Evolutionary conservation across 2,797 vertebrate genomes (phyloP), one percentile per base, ranked within the genome.

Genomic region (Masticophis lateralis): DNA sequence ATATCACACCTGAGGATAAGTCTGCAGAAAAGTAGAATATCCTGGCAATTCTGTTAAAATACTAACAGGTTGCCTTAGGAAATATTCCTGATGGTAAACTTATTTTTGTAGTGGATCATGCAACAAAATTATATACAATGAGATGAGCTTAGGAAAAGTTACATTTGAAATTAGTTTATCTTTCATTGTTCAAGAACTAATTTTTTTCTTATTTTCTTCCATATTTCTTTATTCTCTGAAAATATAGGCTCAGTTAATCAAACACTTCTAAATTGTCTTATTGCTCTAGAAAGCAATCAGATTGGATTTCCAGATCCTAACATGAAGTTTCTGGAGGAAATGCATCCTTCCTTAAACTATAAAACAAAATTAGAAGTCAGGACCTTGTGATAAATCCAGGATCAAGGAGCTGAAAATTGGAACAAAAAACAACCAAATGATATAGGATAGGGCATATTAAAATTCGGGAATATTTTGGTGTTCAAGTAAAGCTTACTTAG

Each of bases 1-100:
- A 55, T 79, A 37, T 95, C 90, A 66, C 86, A 92, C 66, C 90
- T 87, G 94, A 86, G 91, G 86, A 88, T 59, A 91, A 63, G 86
- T 6, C 4, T 92, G 60, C 60, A 89, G 32, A 51, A 83, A 83
- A 87, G 32, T n/a, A 59, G 16, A 37, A 94, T 32, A 27, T 51
- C 86, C 86, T 79, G 88, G 43, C 32, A 92, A 63, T 87, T 93
- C 88, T 61, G 22, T 86, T 61, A 63, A 51, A 93, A 55, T 43
- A 47, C 79, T 91, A 90, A 51, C n/a, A 63, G 10, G 32, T 61
- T 55, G 56, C 56, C 53, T 63, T 22, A 25, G 27, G 63, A 92
- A 51, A 88, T 91, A 59, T n/a, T 86, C 55, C 27, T 91, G 47
- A 69, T 14, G 9, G 55, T 20, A 16, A 60, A 20, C 13, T n/a